A percentile compares a stretch with the other conserved stretches of the same genome.
Conservation (phyloP, 1,140 invertebrate species). For the Drosophila punjabiensis region DNA sequence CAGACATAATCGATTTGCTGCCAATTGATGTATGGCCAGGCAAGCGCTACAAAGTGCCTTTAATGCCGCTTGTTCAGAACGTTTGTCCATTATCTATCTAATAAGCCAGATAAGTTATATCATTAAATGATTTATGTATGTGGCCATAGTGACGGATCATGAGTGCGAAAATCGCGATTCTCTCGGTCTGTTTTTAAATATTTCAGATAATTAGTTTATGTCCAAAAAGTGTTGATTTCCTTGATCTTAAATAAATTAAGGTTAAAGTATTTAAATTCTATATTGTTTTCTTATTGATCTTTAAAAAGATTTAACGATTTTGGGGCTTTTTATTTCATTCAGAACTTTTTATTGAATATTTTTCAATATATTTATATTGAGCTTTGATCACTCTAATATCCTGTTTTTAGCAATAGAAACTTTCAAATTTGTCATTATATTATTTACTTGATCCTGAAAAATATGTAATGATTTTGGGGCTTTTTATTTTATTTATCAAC, state of each 20-base stretch:
- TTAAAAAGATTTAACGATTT: no score
- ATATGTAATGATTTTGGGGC: no score
- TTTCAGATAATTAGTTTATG: not conserved
- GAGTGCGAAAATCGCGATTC: not conserved
- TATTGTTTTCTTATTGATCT: no score
- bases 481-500: no score
- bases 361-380: not conserved
- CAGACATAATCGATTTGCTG: constrained; percentile 47
- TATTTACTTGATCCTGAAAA: no score
- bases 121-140: constrained; percentile 14
- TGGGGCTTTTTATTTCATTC: not conserved
- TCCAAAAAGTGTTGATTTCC: not conserved
- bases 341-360: not conserved
- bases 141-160: constrained; percentile 8
- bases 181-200: not conserved
- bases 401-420: no score
- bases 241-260: no score
- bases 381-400: not conserved
- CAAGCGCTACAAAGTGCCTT: constrained; percentile 22
- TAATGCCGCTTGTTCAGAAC: not conserved
- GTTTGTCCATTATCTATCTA: not conserved
- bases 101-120: constrained; percentile 13
- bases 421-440: no score
- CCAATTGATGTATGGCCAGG: constrained; percentile 36
- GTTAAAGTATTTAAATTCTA: no score